Percentiles rank a stretch among this genome's conserved stretches.
Evolutionary conservation across 1,140 invertebrate species (phyloP).

Genomic region (Nixonia krombeini): DNA sequence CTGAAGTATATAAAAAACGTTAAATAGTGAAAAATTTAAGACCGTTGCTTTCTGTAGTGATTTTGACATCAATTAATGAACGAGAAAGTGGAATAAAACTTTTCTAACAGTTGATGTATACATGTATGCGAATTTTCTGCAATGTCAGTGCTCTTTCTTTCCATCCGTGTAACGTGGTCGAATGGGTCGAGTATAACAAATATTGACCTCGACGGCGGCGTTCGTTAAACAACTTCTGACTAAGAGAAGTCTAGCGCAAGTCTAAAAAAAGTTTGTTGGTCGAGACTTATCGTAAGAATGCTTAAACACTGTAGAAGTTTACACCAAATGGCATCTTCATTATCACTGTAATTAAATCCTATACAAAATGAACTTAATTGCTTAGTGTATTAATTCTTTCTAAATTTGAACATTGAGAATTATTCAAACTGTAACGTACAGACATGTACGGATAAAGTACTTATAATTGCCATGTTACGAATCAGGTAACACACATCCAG

Average conservation of each 20-base stretch:
- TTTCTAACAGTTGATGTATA: not conserved
- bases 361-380: too few species aligned
- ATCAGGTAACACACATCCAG: too few species aligned
- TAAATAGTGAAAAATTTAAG: too few species aligned
- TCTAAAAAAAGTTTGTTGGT: not conserved
- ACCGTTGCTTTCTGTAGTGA: not conserved
- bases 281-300: conserved; percentile 22
- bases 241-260: conserved; percentile 34
- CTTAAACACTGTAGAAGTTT: conserved; percentile 19
- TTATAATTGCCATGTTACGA: too few species aligned
- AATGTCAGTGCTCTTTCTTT: conserved; percentile 10
- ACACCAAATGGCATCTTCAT: conserved; percentile 39
- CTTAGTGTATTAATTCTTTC: too few species aligned
- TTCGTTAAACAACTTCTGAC: conserved; percentile 46
- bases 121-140: not conserved
- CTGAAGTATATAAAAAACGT: too few species aligned
- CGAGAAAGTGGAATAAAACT: too few species aligned
- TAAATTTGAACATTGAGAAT: too few species aligned
- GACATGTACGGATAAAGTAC: too few species aligned
- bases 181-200: conserved; percentile 41
- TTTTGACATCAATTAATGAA: not conserved
- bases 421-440: too few species aligned
- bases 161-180: conserved; percentile 37
- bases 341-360: too few species aligned
- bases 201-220: conserved; percentile 40